phyloP scores from a whole-genome alignment of 2,797 vertebrate species.

The Falco concolor region DNA sequence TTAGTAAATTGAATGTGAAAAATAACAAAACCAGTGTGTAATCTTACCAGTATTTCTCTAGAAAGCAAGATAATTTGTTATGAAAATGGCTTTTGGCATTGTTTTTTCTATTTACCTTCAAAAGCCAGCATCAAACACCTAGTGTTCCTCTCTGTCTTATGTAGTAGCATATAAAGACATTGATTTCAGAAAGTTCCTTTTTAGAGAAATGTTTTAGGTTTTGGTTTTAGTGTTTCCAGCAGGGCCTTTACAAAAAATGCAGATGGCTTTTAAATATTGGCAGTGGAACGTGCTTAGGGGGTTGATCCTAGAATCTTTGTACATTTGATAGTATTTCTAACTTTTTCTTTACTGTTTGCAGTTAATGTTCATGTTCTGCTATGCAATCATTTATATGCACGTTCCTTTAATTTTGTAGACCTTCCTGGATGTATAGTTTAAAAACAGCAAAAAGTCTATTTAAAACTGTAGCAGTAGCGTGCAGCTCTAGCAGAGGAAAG shows the following conservation, averaged over 20 bases:
- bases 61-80: constrained; percentile 51
- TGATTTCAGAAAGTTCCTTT: constrained; percentile 21
- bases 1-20: constrained; percentile 50
- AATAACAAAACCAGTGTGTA: constrained; percentile 53
- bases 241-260: constrained; percentile 50
- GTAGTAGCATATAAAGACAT: neutral
- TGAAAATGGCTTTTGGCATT: constrained; percentile 45
- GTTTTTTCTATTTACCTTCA: constrained; percentile 22
- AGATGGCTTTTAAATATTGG: constrained; percentile 56
- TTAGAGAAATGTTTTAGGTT: constrained; percentile 42
- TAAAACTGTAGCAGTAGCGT: constrained; percentile 78
- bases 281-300: constrained; percentile 69
- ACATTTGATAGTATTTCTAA: constrained; percentile 76
- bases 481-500: constrained; percentile 79
- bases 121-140: constrained; percentile 62
- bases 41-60: constrained; percentile 68
- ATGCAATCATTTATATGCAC: constrained; percentile 83
- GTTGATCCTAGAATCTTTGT: constrained; percentile 71
- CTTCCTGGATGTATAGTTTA: constrained; percentile 80
- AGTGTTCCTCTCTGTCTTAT: constrained; percentile 38
- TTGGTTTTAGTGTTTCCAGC: constrained; percentile 56
- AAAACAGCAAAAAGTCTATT: constrained; percentile 75
- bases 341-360: constrained; percentile 75
- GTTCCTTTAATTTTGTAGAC: constrained; percentile 79
- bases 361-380: constrained; percentile 81